These are phyloP conservation scores for Prosapia bicincta DNA, from an alignment of 2,888 invertebrate genomes.

Conservation along the genomic window DNA sequence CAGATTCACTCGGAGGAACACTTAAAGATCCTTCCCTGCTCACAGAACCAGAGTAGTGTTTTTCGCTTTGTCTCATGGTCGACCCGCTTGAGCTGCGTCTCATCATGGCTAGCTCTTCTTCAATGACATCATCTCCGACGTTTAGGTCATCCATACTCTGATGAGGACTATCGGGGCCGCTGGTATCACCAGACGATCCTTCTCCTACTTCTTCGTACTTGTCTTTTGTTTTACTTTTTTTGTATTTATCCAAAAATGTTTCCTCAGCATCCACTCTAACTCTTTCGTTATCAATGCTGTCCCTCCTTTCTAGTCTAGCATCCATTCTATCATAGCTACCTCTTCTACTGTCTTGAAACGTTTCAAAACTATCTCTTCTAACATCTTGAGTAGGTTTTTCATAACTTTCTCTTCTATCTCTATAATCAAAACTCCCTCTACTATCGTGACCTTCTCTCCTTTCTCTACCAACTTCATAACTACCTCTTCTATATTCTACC, in stretches of 20 bases:
- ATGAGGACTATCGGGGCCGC: constrained; percentile 83
- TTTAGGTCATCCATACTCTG: constrained; percentile 69
- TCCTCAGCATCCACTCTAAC: not conserved
- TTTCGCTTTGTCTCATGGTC: constrained; percentile 44
- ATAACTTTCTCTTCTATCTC: not conserved
- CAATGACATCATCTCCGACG: constrained; percentile 59
- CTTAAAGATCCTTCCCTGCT: constrained; percentile 48
- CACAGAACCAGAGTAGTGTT: constrained; percentile 44
- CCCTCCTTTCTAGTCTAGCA: not conserved
- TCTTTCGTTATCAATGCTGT: not conserved
- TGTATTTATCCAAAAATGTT: not conserved
- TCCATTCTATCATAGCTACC: not conserved
- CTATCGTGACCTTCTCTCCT: not conserved
- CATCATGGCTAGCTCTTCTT: constrained; percentile 43
- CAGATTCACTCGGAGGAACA: constrained; percentile 47
- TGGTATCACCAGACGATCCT: constrained; percentile 80
- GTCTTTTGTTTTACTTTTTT: constrained; percentile 28
- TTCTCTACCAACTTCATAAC: constrained; percentile 15
- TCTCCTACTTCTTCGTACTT: constrained; percentile 46
- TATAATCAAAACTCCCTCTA: not conserved
- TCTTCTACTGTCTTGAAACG: not conserved
- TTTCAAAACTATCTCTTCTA: not conserved
- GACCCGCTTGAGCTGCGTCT: constrained; percentile 44
- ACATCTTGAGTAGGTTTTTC: not conserved
- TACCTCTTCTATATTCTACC: constrained; percentile 16